Evolutionary conservation across 1,140 invertebrate species (phyloP).

Genomic region (Trachymyrmex cornetzi): DNA sequence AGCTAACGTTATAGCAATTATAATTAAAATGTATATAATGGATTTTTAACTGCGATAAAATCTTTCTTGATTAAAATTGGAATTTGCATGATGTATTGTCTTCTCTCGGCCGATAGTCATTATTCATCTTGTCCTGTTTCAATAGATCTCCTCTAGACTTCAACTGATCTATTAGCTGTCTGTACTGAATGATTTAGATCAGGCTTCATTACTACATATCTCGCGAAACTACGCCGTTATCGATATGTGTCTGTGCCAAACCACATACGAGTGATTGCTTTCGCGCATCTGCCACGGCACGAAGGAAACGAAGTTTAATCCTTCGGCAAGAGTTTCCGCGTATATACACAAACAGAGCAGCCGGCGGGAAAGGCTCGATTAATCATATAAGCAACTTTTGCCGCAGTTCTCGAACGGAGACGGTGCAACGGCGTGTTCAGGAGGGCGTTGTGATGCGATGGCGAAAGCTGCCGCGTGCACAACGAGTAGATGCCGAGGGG

Average conservation of each 20-base stretch:
- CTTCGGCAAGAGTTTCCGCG: slow-evolving; percentile 39
- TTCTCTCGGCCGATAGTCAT: slow-evolving; percentile 16
- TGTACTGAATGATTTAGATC: slow-evolving; percentile 47
- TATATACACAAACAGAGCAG: slow-evolving; percentile 34
- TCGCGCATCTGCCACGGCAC: slow-evolving; percentile 28
- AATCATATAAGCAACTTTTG: slow-evolving; percentile 77
- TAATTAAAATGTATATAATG: neutral
- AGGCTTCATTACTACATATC: slow-evolving; percentile 43
- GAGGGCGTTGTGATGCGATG: slow-evolving; percentile 25
- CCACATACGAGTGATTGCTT: slow-evolving; percentile 22
- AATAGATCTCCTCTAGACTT: slow-evolving; percentile 19
- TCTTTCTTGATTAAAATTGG: slow-evolving; percentile 9
- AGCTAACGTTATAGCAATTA: neutral
- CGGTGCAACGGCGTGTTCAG: slow-evolving; percentile 8
- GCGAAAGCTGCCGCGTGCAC: slow-evolving; percentile 15
- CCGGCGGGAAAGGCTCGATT: slow-evolving; percentile 69
- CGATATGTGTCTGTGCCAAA: slow-evolving; percentile 21
- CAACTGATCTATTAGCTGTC: slow-evolving; percentile 43
- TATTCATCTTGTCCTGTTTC: slow-evolving; percentile 38
- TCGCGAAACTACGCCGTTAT: slow-evolving; percentile 5
- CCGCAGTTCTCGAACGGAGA: slow-evolving; percentile 63
- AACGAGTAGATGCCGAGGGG: neutral
- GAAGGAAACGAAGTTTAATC: slow-evolving; percentile 66
- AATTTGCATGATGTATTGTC: neutral
- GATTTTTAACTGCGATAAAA: neutral